phyloP scores from a whole-genome alignment of 2,113 vertebrate species.

The Hepsetus odoe region DNA sequence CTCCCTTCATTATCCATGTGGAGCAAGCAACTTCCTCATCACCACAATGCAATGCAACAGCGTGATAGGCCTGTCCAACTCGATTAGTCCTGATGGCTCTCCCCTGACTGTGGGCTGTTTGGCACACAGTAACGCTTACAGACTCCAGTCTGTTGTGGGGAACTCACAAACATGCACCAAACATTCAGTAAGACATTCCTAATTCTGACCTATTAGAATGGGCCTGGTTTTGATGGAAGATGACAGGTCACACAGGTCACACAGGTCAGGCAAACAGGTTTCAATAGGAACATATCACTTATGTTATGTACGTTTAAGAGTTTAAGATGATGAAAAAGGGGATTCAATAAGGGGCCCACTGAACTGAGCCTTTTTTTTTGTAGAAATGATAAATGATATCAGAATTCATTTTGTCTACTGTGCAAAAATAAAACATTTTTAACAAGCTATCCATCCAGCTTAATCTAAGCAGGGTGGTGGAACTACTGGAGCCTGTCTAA shows the following conservation, averaged over 20 bases:
- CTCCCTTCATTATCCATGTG: constrained; percentile 26
- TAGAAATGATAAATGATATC: not conserved
- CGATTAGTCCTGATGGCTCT: constrained; percentile 9
- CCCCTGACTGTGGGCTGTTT: not conserved
- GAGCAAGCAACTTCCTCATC: not conserved
- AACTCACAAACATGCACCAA: not conserved
- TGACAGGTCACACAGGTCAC: not conserved
- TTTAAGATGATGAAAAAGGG: not conserved
- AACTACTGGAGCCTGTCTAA: no score
- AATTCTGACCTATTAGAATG: not conserved
- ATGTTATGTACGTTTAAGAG: not conserved
- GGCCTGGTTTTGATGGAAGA: constrained; percentile 8
- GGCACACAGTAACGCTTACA: not conserved
- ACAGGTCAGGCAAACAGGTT: not conserved
- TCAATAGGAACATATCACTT: not conserved
- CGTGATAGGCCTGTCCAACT: constrained; percentile 30
- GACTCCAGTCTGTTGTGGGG: not conserved
- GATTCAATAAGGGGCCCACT: not conserved
- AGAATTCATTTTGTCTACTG: no score
- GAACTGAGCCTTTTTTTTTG: not conserved
- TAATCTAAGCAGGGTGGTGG: no score
- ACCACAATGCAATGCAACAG: constrained; percentile 25
- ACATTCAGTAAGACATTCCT: not conserved
- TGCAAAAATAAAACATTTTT: no score
- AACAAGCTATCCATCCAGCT: no score